Evolutionary conservation across 2,113 vertebrate genomes (phyloP).

Genomic region (Dinomys branickii): DNA sequence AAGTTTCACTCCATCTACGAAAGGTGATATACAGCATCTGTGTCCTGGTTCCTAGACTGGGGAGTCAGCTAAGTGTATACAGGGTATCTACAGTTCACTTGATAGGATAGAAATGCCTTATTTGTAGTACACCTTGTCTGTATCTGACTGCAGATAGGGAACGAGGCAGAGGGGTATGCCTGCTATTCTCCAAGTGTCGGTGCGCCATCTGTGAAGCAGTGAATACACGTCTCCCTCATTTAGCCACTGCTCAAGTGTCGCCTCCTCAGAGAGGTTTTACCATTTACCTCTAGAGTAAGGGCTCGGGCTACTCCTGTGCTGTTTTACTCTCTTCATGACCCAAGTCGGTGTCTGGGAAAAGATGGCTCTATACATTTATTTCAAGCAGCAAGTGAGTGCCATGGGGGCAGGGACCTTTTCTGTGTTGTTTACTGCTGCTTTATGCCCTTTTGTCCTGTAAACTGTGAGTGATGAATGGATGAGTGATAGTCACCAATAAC

Average conservation of each 20-base stretch:
- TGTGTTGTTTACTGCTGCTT: neutral
- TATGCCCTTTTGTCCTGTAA: neutral
- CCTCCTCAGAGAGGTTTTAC: neutral
- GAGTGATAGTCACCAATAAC: neutral
- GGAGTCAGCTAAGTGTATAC: neutral
- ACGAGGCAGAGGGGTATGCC: neutral
- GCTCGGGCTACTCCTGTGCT: neutral
- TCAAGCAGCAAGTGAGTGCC: neutral
- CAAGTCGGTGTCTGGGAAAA: neutral
- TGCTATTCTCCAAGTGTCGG: neutral
- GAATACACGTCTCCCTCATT: neutral
- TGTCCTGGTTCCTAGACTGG: neutral
- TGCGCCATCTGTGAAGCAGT: neutral
- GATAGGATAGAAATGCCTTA: neutral
- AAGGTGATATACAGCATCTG: conserved; percentile 10
- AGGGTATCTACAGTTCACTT: neutral
- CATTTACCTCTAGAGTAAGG: neutral
- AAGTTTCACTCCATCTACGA: neutral
- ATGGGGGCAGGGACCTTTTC: neutral
- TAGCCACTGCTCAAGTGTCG: neutral
- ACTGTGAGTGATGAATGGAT: neutral
- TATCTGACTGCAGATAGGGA: neutral
- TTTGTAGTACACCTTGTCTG: neutral
- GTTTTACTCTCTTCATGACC: neutral
- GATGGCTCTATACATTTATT: neutral